These are phyloP conservation scores for Oscheius sp. DNA, from an alignment of 1,140 invertebrate species.

Conservation along the genomic window DNA sequence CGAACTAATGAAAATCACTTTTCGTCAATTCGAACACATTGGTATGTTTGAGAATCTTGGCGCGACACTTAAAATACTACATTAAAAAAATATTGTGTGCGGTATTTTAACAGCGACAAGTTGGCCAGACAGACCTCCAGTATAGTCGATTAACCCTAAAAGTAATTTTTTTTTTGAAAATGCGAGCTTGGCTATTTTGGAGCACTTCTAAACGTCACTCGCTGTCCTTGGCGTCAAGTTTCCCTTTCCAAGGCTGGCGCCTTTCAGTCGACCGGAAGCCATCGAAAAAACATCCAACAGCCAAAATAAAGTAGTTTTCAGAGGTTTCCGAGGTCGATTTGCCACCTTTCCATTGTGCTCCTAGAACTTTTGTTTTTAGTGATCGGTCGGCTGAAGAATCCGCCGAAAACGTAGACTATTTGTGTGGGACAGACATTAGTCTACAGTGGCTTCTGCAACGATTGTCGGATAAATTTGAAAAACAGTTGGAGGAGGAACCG, in stretches of 20 bases:
- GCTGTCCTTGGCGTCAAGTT: neutral
- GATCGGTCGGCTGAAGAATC: conserved; percentile 20
- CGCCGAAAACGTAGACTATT: conserved; percentile 35
- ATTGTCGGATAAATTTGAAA: conserved; percentile 53
- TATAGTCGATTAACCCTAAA: too few species aligned
- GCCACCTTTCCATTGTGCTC: neutral
- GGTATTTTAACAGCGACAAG: too few species aligned
- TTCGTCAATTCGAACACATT: too few species aligned
- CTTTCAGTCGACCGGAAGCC: too few species aligned
- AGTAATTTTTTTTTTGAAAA: neutral
- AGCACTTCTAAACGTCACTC: neutral
- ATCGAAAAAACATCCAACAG: neutral
- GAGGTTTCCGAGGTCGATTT: neutral
- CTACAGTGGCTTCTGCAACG: conserved; percentile 54
- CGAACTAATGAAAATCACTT: too few species aligned
- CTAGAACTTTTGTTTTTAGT: conserved; percentile 13
- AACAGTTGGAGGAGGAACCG: conserved; percentile 43
- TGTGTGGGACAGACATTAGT: conserved; percentile 51
- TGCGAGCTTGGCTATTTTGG: conserved; percentile 1
- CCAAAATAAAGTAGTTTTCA: neutral
- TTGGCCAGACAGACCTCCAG: too few species aligned
- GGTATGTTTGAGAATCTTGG: too few species aligned
- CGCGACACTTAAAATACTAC: too few species aligned
- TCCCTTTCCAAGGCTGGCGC: neutral
- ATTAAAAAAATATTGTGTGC: too few species aligned